A percentile compares a stretch with the other conserved stretches of the same genome.
These are phyloP conservation scores for Theocolax elegans DNA, from an alignment of 1,140 invertebrate genomes.

Conservation along the genomic window DNA sequence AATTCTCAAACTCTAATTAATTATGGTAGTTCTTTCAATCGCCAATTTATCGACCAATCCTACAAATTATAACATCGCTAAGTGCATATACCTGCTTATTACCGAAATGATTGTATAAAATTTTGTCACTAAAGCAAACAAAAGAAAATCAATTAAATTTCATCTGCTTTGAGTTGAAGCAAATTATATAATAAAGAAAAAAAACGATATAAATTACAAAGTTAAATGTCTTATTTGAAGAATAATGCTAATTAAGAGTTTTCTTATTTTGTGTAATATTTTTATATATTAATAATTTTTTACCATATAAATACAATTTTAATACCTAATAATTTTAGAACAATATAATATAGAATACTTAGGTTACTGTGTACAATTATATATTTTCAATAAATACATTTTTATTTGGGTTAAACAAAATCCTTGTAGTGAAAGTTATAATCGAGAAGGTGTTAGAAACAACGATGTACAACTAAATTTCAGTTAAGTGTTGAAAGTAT, in stretches of 20 bases:
- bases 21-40: no score
- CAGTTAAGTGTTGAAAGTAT: conserved; percentile 27
- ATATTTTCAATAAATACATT: conserved; percentile 1
- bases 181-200: conserved; percentile 8
- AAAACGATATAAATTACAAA: no score
- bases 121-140: no score
- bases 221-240: neutral
- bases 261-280: conserved; percentile 34
- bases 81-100: no score
- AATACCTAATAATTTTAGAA: conserved; percentile 19
- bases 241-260: conserved; percentile 33
- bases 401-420: conserved; percentile 14
- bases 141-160: no score
- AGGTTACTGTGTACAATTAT: neutral
- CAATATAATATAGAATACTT: conserved; percentile 9
- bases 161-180: conserved; percentile 8
- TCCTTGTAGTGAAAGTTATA: conserved; percentile 21
- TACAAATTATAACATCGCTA: no score
- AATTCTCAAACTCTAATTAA: no score
- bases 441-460: neutral
- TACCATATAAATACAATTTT: conserved; percentile 12
- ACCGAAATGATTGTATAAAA: no score
- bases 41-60: no score
- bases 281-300: conserved; percentile 3
- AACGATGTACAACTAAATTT: conserved; percentile 27